These are phyloP conservation scores for Rafetus swinhoei DNA, from an alignment of 2,113 vertebrate species.

Conservation along the genomic window DNA sequence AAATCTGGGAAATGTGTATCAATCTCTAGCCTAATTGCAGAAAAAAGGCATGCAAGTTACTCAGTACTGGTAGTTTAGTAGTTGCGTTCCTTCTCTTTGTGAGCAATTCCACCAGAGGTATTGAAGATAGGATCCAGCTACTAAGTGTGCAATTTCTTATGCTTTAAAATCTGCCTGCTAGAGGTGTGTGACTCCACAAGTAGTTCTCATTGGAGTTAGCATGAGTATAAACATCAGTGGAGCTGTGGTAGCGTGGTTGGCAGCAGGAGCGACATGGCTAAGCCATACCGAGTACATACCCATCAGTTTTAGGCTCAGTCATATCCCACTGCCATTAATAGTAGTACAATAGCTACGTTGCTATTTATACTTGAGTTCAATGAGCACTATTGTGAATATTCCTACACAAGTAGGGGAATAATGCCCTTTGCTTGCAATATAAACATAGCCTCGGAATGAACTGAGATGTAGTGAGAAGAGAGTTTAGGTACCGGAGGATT, in stretches of 20 bases:
- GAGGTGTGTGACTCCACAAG: background rate
- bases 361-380: background rate
- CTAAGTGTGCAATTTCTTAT: background rate
- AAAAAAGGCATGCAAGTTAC: background rate
- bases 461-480: background rate
- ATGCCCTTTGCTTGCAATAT: background rate
- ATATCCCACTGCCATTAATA: background rate
- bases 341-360: background rate
- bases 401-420: background rate
- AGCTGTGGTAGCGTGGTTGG: background rate
- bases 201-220: background rate
- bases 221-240: background rate
- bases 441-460: background rate
- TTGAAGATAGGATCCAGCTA: background rate
- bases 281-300: background rate
- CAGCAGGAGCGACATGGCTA: background rate
- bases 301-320: background rate
- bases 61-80: background rate
- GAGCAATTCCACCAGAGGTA: background rate
- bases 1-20: background rate
- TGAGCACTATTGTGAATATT: background rate
- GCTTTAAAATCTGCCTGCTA: background rate
- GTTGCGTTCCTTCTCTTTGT: background rate
- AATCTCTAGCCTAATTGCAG: background rate
- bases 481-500: background rate